Evolutionary conservation across 2,888 invertebrate genomes (phyloP), one percentile per base, ranked within the genome.

Genomic region (Mantis religiosa): DNA sequence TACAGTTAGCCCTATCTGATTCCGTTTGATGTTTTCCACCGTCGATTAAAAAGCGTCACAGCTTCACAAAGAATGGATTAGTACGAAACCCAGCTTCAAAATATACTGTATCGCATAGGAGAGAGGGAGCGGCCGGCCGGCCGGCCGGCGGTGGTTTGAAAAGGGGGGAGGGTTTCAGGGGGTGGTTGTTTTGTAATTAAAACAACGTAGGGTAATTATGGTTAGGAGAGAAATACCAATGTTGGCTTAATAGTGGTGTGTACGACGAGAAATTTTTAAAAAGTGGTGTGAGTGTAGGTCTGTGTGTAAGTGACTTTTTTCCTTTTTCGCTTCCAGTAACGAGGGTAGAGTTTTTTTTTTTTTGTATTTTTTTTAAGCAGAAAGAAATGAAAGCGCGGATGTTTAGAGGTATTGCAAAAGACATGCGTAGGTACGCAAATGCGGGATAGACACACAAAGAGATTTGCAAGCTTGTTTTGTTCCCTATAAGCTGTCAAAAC

Each of bases 11-110:
- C 87, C 87, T 87, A 87, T 87, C 87, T 87, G 87, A 87, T 87
- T 87, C 87, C 87, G 87, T 87, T 87, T 87, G 87, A 87, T 87
- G 87, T 87, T 87, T 87, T 87, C 87, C 87, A 87, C 87, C 87
- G 87, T 87, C 87, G 87, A 87, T 87, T 87, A 87, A 87, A 87
- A 87, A 87, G 82, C 87, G 87, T 87, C 87, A 87, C 87, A 87
- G 34, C 82, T n/a, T 87, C 87, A 87, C 87, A 87, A 87, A 87
- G 87, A 87, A 87, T 87, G 87, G 87, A 87, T 87, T 87, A 87
- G 87, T 87, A 82, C 82, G 34, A 87, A 41, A n/a, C 71, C 27
- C 20, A 30, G 87, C 71, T 85, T 85, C 85, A 85, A 85, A 85
- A 85, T 85, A 85, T 85, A 85, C 85, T 85, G 85, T 85, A 84